Evolutionary conservation across 2,113 vertebrate genomes (phyloP).

Genomic region (Melanotaenia duboulayi): DNA sequence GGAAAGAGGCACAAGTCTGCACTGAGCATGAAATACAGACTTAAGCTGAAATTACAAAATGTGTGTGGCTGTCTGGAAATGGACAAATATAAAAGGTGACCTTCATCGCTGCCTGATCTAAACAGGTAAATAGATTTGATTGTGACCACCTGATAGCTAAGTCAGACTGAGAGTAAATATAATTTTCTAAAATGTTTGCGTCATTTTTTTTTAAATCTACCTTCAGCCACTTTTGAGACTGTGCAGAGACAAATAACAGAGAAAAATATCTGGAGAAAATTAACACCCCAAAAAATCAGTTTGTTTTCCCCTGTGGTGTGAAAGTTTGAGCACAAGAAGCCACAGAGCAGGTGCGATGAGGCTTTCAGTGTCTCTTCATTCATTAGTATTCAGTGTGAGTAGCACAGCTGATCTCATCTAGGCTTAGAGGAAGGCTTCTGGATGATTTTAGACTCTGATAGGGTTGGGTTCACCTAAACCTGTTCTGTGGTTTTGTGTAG

Average conservation of each 20-base stretch:
- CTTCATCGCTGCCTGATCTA: constrained; percentile 33
- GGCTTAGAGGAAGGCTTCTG: constrained; percentile 4
- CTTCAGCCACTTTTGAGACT: too few species aligned
- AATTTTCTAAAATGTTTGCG: too few species aligned
- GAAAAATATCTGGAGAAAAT: background rate
- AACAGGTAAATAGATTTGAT: constrained; percentile 19
- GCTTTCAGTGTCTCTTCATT: too few species aligned
- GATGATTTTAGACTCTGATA: background rate
- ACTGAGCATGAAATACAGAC: background rate
- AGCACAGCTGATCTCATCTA: background rate
- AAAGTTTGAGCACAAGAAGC: background rate
- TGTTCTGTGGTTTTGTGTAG: too few species aligned
- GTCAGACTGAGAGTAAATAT: background rate
- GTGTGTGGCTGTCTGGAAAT: constrained; percentile 12
- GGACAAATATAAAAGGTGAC: constrained; percentile 13
- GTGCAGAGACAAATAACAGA: too few species aligned
- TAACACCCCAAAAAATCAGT: background rate
- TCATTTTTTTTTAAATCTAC: too few species aligned
- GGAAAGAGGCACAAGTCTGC: background rate
- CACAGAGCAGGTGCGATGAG: background rate
- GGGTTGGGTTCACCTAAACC: too few species aligned
- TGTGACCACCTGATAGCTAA: constrained; percentile 5
- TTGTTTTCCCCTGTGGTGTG: constrained; percentile 1
- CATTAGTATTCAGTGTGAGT: background rate
- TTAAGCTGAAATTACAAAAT: constrained; percentile 8